Base-by-base conservation (phyloP, 2,797 vertebrate species). In the Enteromius mattozi region DNA sequence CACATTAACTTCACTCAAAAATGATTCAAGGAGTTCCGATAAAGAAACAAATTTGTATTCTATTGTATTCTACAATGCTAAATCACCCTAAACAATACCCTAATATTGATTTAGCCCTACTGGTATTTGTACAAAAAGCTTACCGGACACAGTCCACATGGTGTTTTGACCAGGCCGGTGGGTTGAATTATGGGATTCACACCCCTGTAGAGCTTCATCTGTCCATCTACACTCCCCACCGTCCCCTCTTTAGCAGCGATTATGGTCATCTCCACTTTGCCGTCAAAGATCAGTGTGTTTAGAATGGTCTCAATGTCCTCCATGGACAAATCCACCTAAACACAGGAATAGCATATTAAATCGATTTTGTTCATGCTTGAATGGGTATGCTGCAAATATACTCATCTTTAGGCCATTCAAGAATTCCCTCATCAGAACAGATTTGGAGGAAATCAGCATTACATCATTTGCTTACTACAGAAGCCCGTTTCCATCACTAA, bases 221-320 rank as follows among this genome's bases (percentile, higher is more conserved):
- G 97, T 59, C 98, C 98, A 0, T 99, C 97, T 88, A 98, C 96
- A 19, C 97, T 96, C 86, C 98, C 98, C 80, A 97, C 96, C 0
- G 98, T 98, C 0, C 97, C 98, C 89, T 99, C 98, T 89, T 99
- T 99, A 27, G 98, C 98, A 4, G 97, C 97, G 12, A 99, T 98
- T 89, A 99, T 96, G 0, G 96, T 99, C 96, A 98, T 97, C 91
- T 99, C 98, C 91, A 97, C 98, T 91, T 99, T 99, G 8, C 98
- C 98, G 54, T 99, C 98, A 45, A 97, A 99, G 89, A 99, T 99
- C 42, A 99, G 94, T 0, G 98, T 99, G 91, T 99, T 99, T 85
- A 99, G 92, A 92, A 99, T 99, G 74, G 98, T 99, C 95, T 99
- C 98, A 2, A 99, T 99, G 91, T 99, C 98, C 82, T 99, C 98